Conservation (phyloP, 2,797 vertebrate genomes). For the Aeoliscus strigatus region DNA sequence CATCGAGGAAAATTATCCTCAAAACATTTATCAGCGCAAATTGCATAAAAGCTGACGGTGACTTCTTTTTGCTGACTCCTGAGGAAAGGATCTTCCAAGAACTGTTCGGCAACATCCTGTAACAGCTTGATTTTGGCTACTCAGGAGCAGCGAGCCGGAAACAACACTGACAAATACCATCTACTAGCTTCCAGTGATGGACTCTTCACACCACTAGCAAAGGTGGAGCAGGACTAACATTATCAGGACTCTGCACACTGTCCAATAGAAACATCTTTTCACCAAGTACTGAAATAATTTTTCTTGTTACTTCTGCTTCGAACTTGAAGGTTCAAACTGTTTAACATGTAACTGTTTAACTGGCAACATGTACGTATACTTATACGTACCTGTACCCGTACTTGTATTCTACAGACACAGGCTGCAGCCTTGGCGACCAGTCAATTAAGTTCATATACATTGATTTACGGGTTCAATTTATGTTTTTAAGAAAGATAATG, state of each 20-base stretch:
- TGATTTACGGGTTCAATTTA: not conserved
- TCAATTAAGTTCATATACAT: not conserved
- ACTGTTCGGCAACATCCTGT: too few species aligned
- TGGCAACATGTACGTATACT: too few species aligned
- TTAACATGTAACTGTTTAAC: not conserved
- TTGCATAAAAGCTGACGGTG: not conserved
- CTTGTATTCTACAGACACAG: too few species aligned
- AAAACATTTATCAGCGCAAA: constrained; percentile 2
- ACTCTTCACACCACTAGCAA: too few species aligned
- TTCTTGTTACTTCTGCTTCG: too few species aligned
- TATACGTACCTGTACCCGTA: too few species aligned
- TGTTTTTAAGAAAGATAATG: too few species aligned
- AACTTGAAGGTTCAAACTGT: too few species aligned
- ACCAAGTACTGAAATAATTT: not conserved
- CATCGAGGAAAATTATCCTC: constrained; percentile 13
- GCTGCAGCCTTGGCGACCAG: too few species aligned
- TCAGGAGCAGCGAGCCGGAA: not conserved
- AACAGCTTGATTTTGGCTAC: not conserved
- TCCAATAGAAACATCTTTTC: not conserved
- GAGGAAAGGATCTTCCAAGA: not conserved
- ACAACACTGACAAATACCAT: not conserved
- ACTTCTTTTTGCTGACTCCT: not conserved
- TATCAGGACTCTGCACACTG: too few species aligned
- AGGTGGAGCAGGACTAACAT: too few species aligned
- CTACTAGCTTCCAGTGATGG: not conserved